A percentile compares a stretch with the other conserved stretches of the same genome.
These are phyloP conservation scores for Tachyglossus aculeatus DNA, from an alignment of 2,797 vertebrate genomes.

Conservation along the genomic window DNA sequence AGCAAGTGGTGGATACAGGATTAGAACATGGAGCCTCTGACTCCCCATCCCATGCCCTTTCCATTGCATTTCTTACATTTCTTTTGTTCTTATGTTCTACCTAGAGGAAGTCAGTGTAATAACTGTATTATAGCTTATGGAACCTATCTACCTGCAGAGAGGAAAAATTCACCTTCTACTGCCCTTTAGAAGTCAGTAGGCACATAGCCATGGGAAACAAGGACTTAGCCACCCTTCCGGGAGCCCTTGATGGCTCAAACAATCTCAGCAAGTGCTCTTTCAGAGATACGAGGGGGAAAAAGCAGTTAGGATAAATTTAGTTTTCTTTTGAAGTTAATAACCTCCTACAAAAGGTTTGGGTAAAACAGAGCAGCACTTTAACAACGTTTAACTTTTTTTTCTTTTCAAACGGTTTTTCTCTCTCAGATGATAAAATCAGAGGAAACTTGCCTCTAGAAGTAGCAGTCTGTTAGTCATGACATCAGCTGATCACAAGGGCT, in stretches of 20 bases:
- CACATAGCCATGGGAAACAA: slow-evolving; percentile 3
- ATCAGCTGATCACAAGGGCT: slow-evolving; percentile 57
- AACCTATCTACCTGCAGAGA: slow-evolving; percentile 50
- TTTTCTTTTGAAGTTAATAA: slow-evolving; percentile 74
- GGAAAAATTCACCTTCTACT: slow-evolving; percentile 43
- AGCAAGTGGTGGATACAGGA: background rate
- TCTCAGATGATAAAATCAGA: slow-evolving; percentile 62
- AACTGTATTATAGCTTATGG: slow-evolving; percentile 56
- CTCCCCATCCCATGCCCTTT: background rate
- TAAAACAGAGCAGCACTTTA: slow-evolving; percentile 56
- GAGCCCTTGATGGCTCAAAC: slow-evolving; percentile 47
- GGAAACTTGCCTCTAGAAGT: slow-evolving; percentile 64
- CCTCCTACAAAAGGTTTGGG: slow-evolving; percentile 64
- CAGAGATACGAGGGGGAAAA: slow-evolving; percentile 37
- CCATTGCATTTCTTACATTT: background rate
- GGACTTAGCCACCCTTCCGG: slow-evolving; percentile 44
- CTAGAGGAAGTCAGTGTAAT: slow-evolving; percentile 48
- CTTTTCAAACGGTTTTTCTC: slow-evolving; percentile 57
- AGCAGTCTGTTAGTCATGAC: slow-evolving; percentile 48
- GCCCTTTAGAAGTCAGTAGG: slow-evolving; percentile 58
- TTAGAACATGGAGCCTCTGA: background rate
- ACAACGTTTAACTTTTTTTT: slow-evolving; percentile 49
- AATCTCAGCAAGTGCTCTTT: slow-evolving; percentile 54
- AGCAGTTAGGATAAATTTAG: slow-evolving; percentile 60
- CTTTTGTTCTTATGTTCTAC: slow-evolving; percentile 48